Percentiles rank a stretch among this genome's conserved stretches.
Conservation (phyloP, 2,888 invertebrate genomes). For the Eutolmus rufibarbis region DNA sequence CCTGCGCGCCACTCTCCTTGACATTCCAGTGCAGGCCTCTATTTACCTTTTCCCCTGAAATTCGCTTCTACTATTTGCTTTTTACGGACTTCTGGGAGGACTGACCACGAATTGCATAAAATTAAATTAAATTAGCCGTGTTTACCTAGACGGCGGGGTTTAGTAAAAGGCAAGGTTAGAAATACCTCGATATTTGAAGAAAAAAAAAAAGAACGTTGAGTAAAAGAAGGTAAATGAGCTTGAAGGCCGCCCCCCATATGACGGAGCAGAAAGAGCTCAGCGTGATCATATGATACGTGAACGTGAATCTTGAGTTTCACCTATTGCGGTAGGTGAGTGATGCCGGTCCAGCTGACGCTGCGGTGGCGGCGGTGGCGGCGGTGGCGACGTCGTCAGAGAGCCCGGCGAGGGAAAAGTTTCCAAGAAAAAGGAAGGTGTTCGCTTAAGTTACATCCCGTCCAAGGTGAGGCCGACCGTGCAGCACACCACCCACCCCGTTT, state of each 20-base stretch:
- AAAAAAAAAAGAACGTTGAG: neutral
- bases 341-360: neutral
- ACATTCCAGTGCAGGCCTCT: neutral
- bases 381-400: neutral
- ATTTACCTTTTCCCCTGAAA: neutral
- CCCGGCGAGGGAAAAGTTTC: neutral
- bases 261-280: neutral
- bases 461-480: conserved; percentile 1
- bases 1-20: neutral
- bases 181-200: neutral
- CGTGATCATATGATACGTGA: neutral
- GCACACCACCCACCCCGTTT: neutral
- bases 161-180: neutral
- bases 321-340: conserved; percentile 17
- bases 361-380: neutral
- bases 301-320: conserved; percentile 7
- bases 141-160: neutral
- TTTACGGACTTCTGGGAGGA: neutral
- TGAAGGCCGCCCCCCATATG: conserved; percentile 24
- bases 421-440: conserved; percentile 18
- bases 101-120: neutral
- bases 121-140: neutral
- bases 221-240: conserved; percentile 7
- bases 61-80: neutral
- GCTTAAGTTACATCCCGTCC: neutral